Conservation (phyloP, 2,113 vertebrate genomes). For the Grantiella picta region DNA sequence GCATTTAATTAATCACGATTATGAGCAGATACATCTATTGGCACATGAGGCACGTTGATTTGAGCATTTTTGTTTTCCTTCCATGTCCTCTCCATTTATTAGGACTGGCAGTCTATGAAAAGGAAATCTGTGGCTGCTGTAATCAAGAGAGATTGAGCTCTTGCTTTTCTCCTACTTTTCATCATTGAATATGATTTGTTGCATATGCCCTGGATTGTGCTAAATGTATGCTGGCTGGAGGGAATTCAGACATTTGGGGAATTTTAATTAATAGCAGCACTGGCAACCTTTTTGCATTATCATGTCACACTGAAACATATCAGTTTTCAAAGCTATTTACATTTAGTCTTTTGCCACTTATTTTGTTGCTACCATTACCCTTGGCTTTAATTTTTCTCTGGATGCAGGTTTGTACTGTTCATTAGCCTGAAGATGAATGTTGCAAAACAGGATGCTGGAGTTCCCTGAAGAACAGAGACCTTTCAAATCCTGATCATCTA, state of each 20-base stretch:
- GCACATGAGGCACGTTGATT: not conserved
- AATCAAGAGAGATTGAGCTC: constrained; percentile 26
- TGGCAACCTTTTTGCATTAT: not conserved
- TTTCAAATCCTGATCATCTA: not conserved
- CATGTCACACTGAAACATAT: not conserved
- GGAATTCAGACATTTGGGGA: not conserved
- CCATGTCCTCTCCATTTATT: constrained; percentile 1
- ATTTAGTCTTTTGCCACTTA: not conserved
- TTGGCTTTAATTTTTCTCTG: not conserved
- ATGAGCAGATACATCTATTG: not conserved
- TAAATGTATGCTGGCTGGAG: constrained; percentile 25
- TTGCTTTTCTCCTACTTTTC: constrained; percentile 22
- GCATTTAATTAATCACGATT: not conserved
- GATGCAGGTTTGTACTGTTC: not conserved
- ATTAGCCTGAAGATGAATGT: not conserved
- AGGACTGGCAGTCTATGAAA: constrained; percentile 15
- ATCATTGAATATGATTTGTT: constrained; percentile 47
- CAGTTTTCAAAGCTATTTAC: constrained; percentile 12
- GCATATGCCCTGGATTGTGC: constrained; percentile 9
- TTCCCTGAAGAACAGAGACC: not conserved
- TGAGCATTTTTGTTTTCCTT: constrained; percentile 26
- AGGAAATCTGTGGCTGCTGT: constrained; percentile 28
- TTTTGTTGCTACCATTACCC: not conserved
- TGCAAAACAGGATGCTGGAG: not conserved
- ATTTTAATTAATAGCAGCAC: constrained; percentile 15